Evolutionary conservation across 2,113 vertebrate species (phyloP), one percentile per base, ranked within the genome.

Genomic region (Engystomops pustulosus): DNA sequence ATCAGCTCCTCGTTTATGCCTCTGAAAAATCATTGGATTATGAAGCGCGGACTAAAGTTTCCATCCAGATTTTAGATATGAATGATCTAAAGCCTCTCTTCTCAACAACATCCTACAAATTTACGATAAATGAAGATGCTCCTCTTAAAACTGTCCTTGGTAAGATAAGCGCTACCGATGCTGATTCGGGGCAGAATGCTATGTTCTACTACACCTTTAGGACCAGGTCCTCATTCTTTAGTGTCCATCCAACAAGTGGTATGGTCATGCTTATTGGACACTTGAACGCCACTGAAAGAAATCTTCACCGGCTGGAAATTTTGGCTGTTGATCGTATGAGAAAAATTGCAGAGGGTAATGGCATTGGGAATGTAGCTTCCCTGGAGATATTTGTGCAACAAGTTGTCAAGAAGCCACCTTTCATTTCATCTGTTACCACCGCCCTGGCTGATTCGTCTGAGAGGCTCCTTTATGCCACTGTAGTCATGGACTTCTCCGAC

Each of bases 11-110:
- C 15, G 90, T 99, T 72, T 95, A 96, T 87, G 97, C 96, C 51
- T 91, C 90, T 0, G 98, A 98, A 84, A 95, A 87, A 85, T 93
- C 89, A n/a, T 91, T 88, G 74, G 83, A 91, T 12, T 90, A 93
- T 0, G 91, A 95, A 87, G 91, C 93, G 0, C 91, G 93, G 91
- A 95, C 96, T 1, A 97, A 95, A 23, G 96, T 99, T 36, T 89
- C 93, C 62, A 90, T 99, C 25, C 94, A 90, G 36, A 95, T 99
- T 86, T 92, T 98, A 60, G 98, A 99, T 89, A 95, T 91, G 83
- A 98, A 99, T 41, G 98, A 99, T 90, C 90, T 99, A 81, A 98
- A 96, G 82, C 97, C 97, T 6, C 97, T 99, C 23, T 99, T 99
- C 89, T 98, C 97, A 81, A 96, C 97, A 0, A 96, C 97, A 0